A percentile compares a stretch with the other conserved stretches of the same genome.
Conservation (phyloP, 2,888 invertebrate genomes). For the Pyrrhia umbra region DNA sequence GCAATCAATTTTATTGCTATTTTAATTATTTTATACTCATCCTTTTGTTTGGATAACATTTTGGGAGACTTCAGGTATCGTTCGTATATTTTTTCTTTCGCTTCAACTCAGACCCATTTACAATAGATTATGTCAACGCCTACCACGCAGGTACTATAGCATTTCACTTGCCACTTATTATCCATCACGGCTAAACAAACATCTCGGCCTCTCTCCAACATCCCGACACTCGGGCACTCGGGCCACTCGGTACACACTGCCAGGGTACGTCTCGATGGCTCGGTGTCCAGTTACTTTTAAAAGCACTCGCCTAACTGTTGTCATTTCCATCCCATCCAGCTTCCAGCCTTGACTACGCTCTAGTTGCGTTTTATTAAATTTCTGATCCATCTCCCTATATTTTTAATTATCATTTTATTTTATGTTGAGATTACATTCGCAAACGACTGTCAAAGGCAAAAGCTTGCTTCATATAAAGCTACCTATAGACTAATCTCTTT, state of each 20-base stretch:
- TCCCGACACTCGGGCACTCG: constrained; percentile 12
- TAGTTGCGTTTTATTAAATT: constrained; percentile 13
- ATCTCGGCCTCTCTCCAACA: constrained; percentile 18
- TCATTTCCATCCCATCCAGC: constrained; percentile 35
- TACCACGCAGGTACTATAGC: background rate
- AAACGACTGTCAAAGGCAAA: background rate
- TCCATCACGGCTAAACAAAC: constrained; percentile 46
- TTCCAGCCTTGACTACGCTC: constrained; percentile 9
- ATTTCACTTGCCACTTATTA: constrained; percentile 43
- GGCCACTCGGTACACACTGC: constrained; percentile 45
- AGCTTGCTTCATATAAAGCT: constrained; percentile 11
- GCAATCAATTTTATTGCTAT: too few relatives aligned
- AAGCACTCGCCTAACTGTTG: constrained; percentile 47
- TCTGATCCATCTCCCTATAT: constrained; percentile 5
- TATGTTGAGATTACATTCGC: constrained; percentile 7
- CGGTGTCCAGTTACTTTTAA: constrained; percentile 56
- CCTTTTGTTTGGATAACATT: too few relatives aligned
- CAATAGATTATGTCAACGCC: background rate
- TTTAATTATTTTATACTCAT: too few relatives aligned
- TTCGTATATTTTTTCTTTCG: background rate
- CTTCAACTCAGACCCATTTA: background rate
- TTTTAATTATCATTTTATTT: constrained; percentile 3
- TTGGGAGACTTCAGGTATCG: too few relatives aligned
- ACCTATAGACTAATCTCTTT: constrained; percentile 15
- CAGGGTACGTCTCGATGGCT: constrained; percentile 25